Conservation (phyloP, 53 echinoderm and acorn worm species). For the Apostichopus leukothele region DNA sequence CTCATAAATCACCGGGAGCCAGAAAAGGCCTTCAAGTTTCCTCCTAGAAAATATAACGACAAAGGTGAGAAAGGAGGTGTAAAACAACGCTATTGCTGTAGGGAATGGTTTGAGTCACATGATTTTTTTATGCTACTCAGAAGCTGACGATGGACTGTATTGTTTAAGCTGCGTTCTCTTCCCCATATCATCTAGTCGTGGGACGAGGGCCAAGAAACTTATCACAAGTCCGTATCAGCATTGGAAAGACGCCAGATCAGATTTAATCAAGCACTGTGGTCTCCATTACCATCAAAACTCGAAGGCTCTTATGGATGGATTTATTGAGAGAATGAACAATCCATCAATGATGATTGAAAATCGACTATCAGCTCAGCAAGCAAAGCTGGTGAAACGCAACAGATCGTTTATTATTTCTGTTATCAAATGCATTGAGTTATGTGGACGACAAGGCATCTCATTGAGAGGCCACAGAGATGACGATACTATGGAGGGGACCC, state of each 20-base stretch:
- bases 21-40: background rate
- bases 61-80: conserved; percentile 7
- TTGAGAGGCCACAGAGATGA: conserved; percentile 56
- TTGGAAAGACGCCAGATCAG: background rate
- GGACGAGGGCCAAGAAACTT: conserved; percentile 33
- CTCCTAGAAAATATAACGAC: conserved; percentile 17
- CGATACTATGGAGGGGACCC: background rate
- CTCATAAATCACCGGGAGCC: too few species aligned
- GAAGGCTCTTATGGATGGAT: background rate
- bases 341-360: too few species aligned
- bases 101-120: background rate
- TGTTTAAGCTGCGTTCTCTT: conserved; percentile 37
- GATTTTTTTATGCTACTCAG: conserved; percentile 46
- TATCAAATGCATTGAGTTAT: too few species aligned
- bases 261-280: background rate
- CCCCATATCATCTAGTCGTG: conserved; percentile 18
- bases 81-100: conserved; percentile 6
- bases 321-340: conserved; percentile 27
- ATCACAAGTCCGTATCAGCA: background rate
- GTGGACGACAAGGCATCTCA: background rate
- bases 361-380: too few species aligned
- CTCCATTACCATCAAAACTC: background rate
- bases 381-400: too few species aligned
- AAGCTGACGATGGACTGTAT: conserved; percentile 46
- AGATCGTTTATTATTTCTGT: too few species aligned